Evolutionary conservation across 1,140 invertebrate species (phyloP).

Genomic region (Aphelenchoides besseyi): DNA sequence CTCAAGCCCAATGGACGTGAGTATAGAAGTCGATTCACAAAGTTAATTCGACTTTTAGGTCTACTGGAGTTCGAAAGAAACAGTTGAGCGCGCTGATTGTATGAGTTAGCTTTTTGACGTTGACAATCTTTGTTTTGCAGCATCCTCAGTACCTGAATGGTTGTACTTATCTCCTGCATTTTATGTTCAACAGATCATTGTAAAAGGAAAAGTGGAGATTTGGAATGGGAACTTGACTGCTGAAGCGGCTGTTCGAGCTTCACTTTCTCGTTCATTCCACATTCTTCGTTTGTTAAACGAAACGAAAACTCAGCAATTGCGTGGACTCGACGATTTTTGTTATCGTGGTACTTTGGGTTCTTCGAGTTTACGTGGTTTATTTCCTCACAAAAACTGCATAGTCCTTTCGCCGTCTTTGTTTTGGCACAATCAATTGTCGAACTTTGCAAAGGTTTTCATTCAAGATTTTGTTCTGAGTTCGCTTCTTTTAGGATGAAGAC

Average conservation of each 20-base stretch:
- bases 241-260: constrained; percentile 38
- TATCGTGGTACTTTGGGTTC: neutral
- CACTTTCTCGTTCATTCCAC: constrained; percentile 39
- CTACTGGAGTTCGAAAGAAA: neutral
- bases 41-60: constrained; percentile 4
- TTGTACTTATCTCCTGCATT: constrained; percentile 33
- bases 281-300: neutral
- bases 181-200: constrained; percentile 51
- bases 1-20: constrained; percentile 52
- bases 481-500: constrained; percentile 37
- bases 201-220: constrained; percentile 46
- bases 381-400: constrained; percentile 35
- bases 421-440: constrained; percentile 37
- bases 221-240: constrained; percentile 35
- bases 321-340: constrained; percentile 2
- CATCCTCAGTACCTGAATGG: constrained; percentile 45
- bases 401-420: constrained; percentile 46
- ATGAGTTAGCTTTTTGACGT: neutral
- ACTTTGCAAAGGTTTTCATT: constrained; percentile 30
- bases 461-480: neutral
- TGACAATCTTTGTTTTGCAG: constrained; percentile 24
- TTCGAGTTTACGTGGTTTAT: neutral
- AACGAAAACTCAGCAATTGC: neutral
- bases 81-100: constrained; percentile 11
- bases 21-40: constrained; percentile 12